Conservation (phyloP, 2,888 invertebrate species). For the Pollenia angustigena region DNA sequence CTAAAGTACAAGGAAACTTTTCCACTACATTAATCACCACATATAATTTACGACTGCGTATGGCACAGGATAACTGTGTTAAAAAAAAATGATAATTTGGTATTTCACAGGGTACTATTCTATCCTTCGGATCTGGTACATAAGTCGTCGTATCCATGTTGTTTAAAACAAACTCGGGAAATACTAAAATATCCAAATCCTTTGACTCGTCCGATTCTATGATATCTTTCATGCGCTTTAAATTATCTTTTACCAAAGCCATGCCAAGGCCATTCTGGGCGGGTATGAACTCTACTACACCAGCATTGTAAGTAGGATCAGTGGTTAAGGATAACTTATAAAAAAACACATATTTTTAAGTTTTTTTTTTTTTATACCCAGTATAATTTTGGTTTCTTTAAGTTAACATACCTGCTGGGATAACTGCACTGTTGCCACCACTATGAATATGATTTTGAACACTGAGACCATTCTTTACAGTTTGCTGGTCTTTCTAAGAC, state of each 20-base stretch:
- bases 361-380: neutral
- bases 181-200: constrained; percentile 89
- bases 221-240: constrained; percentile 76
- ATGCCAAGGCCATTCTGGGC: constrained; percentile 75
- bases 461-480: constrained; percentile 38
- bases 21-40: constrained; percentile 86
- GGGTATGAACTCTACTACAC: constrained; percentile 87
- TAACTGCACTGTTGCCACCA: neutral
- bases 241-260: constrained; percentile 72
- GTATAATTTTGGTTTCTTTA: neutral
- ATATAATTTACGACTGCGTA: constrained; percentile 85
- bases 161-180: constrained; percentile 88
- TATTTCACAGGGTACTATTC: constrained; percentile 80
- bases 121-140: constrained; percentile 80
- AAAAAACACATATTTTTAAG: neutral
- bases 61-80: constrained; percentile 86
- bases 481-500: neutral
- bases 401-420: constrained; percentile 48
- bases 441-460: neutral
- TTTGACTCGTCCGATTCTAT: constrained; percentile 77
- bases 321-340: constrained; percentile 83
- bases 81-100: constrained; percentile 77
- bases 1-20: constrained; percentile 80
- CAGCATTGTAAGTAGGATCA: constrained; percentile 86
- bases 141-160: constrained; percentile 78